A percentile compares a stretch with the other conserved stretches of the same genome.
phyloP scores from a whole-genome alignment of 2,113 vertebrate species.

The Alethe diademata region DNA sequence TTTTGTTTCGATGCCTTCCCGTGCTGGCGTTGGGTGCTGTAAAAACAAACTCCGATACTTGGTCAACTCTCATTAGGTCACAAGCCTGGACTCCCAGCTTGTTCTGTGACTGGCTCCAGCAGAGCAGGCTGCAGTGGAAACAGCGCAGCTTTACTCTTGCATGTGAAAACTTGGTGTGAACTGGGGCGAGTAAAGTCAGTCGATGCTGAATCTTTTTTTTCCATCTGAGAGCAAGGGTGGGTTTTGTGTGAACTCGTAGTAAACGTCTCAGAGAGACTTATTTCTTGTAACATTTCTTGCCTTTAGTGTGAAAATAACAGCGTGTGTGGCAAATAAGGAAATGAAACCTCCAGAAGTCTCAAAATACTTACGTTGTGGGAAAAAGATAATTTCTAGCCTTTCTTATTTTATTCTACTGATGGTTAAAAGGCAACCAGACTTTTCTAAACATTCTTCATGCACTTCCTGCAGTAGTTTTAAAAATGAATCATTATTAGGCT shows the following conservation, averaged over 20 bases:
- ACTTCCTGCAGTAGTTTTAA: background rate
- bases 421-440: background rate
- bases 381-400: fast-evolving
- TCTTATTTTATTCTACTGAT: background rate
- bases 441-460: background rate
- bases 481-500: background rate
- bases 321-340: background rate
- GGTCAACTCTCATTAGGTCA: fast-evolving
- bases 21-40: background rate
- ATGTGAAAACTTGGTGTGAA: background rate
- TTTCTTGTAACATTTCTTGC: background rate
- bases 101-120: fast-evolving
- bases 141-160: too few relatives aligned
- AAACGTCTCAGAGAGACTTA: background rate
- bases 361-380: fast-evolving
- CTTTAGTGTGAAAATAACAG: background rate
- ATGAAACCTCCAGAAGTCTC: background rate
- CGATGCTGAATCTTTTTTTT: background rate
- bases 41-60: background rate
- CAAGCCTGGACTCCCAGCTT: fast-evolving
- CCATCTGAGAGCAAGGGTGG: fast-evolving
- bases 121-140: background rate
- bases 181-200: background rate
- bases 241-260: background rate
- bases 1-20: background rate